Percentiles rank a stretch among this genome's conserved stretches.
These are phyloP conservation scores for Nyctalus aviator DNA, from an alignment of 2,797 vertebrate species.

Conservation along the genomic window DNA sequence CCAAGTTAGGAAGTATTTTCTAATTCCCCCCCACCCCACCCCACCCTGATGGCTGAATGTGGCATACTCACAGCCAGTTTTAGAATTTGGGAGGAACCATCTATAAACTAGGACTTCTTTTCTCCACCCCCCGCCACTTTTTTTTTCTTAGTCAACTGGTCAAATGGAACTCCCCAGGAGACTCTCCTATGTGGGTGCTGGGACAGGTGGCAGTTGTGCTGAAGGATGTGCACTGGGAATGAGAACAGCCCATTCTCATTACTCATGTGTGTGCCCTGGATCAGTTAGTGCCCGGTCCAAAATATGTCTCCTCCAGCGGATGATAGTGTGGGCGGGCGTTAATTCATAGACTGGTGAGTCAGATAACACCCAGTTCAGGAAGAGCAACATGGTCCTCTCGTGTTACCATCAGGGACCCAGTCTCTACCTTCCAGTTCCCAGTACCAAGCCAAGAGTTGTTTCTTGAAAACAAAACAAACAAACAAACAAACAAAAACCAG, in stretches of 20 bases:
- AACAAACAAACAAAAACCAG: not conserved
- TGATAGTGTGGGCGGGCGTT: rapidly evolving
- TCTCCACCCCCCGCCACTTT: not conserved
- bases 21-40: not conserved
- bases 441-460: not conserved
- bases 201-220: not conserved
- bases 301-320: not conserved
- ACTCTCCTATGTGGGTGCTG: not conserved
- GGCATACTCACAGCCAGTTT: not conserved
- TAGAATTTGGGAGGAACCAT: not conserved
- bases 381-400: rapidly evolving
- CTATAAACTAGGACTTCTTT: not conserved
- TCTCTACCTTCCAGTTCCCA: not conserved
- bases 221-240: not conserved
- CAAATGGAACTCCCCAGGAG: not conserved
- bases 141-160: not conserved
- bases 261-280: not conserved
- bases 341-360: not conserved
- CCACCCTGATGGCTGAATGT: not conserved
- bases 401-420: not conserved
- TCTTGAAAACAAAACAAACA: conserved; percentile 1
- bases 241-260: not conserved
- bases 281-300: too few relatives aligned
- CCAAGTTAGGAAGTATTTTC: not conserved
- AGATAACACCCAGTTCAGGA: not conserved